Evolutionary conservation across 2,797 vertebrate genomes (phyloP), one percentile per base, ranked within the genome.

Genomic region (Rhodeus uyekii): DNA sequence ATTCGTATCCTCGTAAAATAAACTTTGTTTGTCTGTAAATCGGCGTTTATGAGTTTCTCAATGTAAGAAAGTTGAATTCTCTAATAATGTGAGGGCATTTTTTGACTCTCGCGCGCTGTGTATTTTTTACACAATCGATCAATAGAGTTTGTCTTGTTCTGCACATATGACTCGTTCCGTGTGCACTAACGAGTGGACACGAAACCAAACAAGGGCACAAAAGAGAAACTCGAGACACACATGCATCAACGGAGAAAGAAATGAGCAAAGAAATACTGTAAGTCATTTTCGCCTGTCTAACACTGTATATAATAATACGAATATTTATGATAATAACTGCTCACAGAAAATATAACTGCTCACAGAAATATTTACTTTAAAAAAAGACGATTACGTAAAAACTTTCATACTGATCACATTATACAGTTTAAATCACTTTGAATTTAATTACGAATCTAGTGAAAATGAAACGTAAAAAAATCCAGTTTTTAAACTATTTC

Each of bases 51-150:
- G 39, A 2, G 9, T 53, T 69, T 39, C 32, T 29, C n/a, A 27
- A 29, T 42, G 22, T 65, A n/a, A 50, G 7, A 53, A 77, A 19
- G 34, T 60, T 42, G 36, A 27, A 19, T 65, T 78, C 44, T 74
- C 27, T 32, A 39, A 78, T 55, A 42, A 55, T 74, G 61, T 74
- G 74, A 75, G 48, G 80, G n/a, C n/a, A n/a, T n/a, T 81, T 68
- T 14, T 80, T 69, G 27, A 36, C 19, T 74, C 71, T 65, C 58
- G 29, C 63, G n/a, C 78, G 60, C 50, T 27, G 58, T 73, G 58
- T 78, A 34, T 76, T 61, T 50, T n/a, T 50, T 42, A 64, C 53
- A 75, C 58, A 81, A 79, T 77, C 71, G 48, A 18, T 79, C 68
- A 38, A 65, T 46, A 55, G 9, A 67, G 19, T 34, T 76, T 80